These are phyloP conservation scores for Bombus ignitus DNA, from an alignment of 1,140 invertebrate species.

Conservation along the genomic window DNA sequence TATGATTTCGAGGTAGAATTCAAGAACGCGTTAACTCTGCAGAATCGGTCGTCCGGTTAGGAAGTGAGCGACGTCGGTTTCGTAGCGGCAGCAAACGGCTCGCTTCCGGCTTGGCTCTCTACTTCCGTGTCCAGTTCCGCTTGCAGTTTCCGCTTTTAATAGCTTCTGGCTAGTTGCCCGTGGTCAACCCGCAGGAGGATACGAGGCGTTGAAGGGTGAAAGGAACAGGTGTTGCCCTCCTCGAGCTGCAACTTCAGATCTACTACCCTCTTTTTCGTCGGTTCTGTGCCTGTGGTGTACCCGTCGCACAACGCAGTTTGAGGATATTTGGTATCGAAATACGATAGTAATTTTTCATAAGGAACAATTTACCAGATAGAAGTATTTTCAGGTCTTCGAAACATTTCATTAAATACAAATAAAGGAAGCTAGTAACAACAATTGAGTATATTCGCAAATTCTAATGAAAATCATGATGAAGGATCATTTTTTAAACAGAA, in stretches of 20 bases:
- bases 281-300: neutral
- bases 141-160: conserved; percentile 78
- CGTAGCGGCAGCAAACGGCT: conserved; percentile 72
- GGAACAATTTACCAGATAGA: too few species aligned
- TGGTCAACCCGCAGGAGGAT: neutral
- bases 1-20: neutral
- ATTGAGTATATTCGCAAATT: too few species aligned
- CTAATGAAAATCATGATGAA: too few species aligned
- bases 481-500: too few species aligned
- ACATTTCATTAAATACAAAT: neutral
- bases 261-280: conserved; percentile 18
- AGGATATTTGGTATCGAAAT: neutral
- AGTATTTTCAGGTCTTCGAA: neutral
- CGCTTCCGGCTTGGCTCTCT: conserved; percentile 75
- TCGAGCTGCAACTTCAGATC: conserved; percentile 1
- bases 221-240: conserved; percentile 7
- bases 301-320: neutral
- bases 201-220: neutral
- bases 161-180: conserved; percentile 69
- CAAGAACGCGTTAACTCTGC: conserved; percentile 23
- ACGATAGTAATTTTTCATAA: neutral
- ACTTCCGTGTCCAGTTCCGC: conserved; percentile 74
- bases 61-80: conserved; percentile 62
- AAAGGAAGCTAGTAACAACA: neutral
- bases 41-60: conserved; percentile 33